Evolutionary conservation across 2,888 invertebrate species (phyloP).

Genomic region (Drosophila paranaensis): DNA sequence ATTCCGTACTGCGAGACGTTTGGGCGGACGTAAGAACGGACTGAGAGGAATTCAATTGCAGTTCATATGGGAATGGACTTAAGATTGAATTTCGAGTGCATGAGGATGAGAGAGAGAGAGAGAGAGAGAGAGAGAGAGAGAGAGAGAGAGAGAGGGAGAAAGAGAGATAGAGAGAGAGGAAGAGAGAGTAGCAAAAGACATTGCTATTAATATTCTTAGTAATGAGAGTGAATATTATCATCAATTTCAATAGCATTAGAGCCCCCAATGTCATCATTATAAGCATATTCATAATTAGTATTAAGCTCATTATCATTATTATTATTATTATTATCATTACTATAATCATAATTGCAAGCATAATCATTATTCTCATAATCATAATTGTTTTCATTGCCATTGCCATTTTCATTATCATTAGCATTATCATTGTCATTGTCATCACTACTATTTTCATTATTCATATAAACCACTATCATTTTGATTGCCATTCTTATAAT

Average conservation of each 20-base stretch:
- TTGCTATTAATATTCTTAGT: not conserved
- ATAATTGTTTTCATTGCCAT: too few species aligned
- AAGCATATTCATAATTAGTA: too few species aligned
- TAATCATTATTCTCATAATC: not conserved
- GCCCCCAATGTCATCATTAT: too few species aligned
- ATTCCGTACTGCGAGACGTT: slow-evolving; percentile 23
- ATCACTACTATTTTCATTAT: slow-evolving; percentile 15
- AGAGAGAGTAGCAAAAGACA: not conserved
- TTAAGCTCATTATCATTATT: not conserved
- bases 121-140: not conserved
- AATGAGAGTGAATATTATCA: too few species aligned
- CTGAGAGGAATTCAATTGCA: slow-evolving; percentile 38
- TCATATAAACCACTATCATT: not conserved
- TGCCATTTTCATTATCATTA: not conserved
- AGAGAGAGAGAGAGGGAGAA: not conserved
- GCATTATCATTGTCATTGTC: not conserved
- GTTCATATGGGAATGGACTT: slow-evolving; percentile 31
- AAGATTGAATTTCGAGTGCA: slow-evolving; percentile 13
- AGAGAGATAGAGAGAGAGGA: not conserved
- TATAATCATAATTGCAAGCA: not conserved
- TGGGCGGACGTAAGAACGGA: slow-evolving; percentile 5
- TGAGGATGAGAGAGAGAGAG: not conserved
- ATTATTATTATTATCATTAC: not conserved
- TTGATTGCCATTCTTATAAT: not conserved
- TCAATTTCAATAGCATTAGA: not conserved